A percentile compares a stretch with the other conserved stretches of the same genome.
These are phyloP conservation scores for Takifugu flavidus DNA, from an alignment of 2,113 vertebrate species.

Conservation along the genomic window DNA sequence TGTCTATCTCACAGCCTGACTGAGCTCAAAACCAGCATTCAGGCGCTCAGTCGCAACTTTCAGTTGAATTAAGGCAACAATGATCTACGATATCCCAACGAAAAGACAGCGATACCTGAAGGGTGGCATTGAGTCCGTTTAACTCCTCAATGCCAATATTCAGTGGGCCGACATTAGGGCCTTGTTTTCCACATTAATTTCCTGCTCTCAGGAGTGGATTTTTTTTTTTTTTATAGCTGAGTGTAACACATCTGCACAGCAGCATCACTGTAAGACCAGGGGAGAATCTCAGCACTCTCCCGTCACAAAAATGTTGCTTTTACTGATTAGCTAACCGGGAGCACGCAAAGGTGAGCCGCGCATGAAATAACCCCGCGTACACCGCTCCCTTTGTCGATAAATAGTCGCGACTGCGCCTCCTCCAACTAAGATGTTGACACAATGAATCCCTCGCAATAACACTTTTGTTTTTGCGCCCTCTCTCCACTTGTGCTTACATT, in stretches of 20 bases:
- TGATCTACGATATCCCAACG: slow-evolving; percentile 31
- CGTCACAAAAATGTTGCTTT: slow-evolving; percentile 67
- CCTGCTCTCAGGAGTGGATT: slow-evolving; percentile 36
- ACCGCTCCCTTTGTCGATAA: slow-evolving; percentile 65
- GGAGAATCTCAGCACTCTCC: slow-evolving; percentile 56
- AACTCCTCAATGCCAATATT: slow-evolving; percentile 47
- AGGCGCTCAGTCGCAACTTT: slow-evolving; percentile 28
- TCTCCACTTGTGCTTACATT: slow-evolving; percentile 74
- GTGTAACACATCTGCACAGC: slow-evolving; percentile 26
- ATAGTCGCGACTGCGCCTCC: slow-evolving; percentile 69
- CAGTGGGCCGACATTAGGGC: slow-evolving; percentile 30
- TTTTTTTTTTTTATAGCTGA: slow-evolving; percentile 2
- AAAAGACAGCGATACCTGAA: slow-evolving; percentile 29
- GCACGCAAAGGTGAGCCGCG: slow-evolving; percentile 63
- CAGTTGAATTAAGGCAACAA: slow-evolving; percentile 27
- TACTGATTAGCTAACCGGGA: slow-evolving; percentile 65
- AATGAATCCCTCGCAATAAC: slow-evolving; percentile 74
- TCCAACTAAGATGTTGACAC: slow-evolving; percentile 66
- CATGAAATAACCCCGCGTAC: slow-evolving; percentile 60
- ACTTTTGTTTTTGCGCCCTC: slow-evolving; percentile 77
- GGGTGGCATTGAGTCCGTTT: slow-evolving; percentile 8
- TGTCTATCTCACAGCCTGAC: slow-evolving; percentile 32
- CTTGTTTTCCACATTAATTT: slow-evolving; percentile 42
- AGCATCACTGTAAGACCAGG: slow-evolving; percentile 47
- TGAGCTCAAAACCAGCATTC: slow-evolving; percentile 48